A percentile compares a stretch with the other conserved stretches of the same genome.
phyloP scores from a whole-genome alignment of 2,888 invertebrate species.

The Acrobeloides nanus region DNA sequence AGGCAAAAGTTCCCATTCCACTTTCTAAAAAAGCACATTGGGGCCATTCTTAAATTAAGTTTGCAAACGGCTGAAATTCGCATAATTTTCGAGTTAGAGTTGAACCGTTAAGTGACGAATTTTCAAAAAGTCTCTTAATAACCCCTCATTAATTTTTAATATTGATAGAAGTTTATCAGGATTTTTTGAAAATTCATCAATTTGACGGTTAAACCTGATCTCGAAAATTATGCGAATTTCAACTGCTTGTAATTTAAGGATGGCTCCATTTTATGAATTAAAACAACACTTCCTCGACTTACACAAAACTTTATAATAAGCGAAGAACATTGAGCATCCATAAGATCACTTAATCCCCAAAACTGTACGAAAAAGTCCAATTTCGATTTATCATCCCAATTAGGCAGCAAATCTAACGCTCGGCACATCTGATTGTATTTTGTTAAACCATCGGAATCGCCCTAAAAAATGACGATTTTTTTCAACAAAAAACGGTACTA shows the following conservation, averaged over 20 bases:
- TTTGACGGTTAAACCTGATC: too few relatives aligned
- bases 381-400: constrained; percentile 27
- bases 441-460: constrained; percentile 19
- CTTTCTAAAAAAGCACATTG: constrained; percentile 18
- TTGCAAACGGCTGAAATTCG: too few relatives aligned
- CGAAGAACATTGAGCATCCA: constrained; percentile 26
- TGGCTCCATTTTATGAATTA: neutral
- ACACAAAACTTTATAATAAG: constrained; percentile 33
- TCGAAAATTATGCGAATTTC: too few relatives aligned
- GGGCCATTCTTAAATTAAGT: too few relatives aligned
- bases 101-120: too few relatives aligned
- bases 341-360: constrained; percentile 23
- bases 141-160: too few relatives aligned
- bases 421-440: constrained; percentile 33
- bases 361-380: constrained; percentile 33
- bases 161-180: too few relatives aligned
- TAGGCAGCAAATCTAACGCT: constrained; percentile 26
- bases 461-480: constrained; percentile 23
- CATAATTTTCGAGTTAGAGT: too few relatives aligned
- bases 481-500: too few relatives aligned
- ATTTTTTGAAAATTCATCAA: too few relatives aligned
- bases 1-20: constrained; percentile 29
- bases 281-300: constrained; percentile 14
- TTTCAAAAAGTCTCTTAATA: too few relatives aligned
- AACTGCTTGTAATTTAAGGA: too few relatives aligned